Evolutionary conservation across 2,113 vertebrate genomes (phyloP).

Genomic region (Cercopithecus mona): DNA sequence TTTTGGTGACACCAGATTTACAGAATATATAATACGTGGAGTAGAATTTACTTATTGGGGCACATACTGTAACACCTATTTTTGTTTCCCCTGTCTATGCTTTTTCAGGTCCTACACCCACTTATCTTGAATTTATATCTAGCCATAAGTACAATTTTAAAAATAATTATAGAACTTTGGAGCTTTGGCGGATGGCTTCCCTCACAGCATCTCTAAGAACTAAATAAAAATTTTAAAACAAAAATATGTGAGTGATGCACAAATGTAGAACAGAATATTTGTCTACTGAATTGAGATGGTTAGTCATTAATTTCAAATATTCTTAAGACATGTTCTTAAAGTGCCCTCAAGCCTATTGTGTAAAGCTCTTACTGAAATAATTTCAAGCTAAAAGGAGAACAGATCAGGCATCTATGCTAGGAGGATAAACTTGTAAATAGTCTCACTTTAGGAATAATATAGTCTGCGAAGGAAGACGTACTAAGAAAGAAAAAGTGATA

Average conservation of each 20-base stretch:
- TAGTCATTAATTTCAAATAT: conserved; percentile 37
- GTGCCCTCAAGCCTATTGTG: conserved; percentile 8
- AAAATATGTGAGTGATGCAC: not conserved
- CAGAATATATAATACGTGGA: not conserved
- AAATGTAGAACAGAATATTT: not conserved
- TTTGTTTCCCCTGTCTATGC: not conserved
- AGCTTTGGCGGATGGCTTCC: conserved; percentile 33
- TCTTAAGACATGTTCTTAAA: conserved; percentile 10
- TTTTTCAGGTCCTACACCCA: not conserved
- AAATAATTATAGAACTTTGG: conserved; percentile 32
- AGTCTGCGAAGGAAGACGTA: not conserved
- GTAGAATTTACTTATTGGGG: not conserved
- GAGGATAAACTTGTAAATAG: not conserved
- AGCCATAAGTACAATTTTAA: not conserved
- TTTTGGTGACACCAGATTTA: conserved; percentile 1
- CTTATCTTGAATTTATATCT: conserved; percentile 16
- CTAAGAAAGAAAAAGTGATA: not conserved
- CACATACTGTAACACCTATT: not conserved
- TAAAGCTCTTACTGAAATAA: not conserved
- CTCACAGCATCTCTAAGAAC: not conserved
- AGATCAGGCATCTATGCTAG: not conserved
- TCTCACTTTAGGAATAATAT: conserved; percentile 1
- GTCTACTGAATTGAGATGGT: conserved; percentile 4
- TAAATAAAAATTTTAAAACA: conserved; percentile 44
- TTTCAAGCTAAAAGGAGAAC: conserved; percentile 10